A percentile compares a stretch with the other conserved stretches of the same genome.
Evolutionary conservation across 2,797 vertebrate species (phyloP).

Genomic region (Caiman crocodilus): DNA sequence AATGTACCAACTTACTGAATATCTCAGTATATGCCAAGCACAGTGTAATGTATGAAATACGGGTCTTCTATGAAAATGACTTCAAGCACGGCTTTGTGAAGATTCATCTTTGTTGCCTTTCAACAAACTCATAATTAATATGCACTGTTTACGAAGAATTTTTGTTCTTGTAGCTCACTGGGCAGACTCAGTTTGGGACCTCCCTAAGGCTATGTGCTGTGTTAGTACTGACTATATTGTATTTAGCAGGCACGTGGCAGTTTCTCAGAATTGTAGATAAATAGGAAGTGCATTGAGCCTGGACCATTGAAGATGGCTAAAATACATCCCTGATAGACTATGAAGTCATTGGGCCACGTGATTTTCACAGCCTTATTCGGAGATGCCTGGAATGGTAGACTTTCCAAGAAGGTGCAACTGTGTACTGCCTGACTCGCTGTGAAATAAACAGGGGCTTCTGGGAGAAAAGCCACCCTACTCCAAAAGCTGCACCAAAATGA

Average conservation of each 20-base stretch:
- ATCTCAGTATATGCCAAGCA: not conserved
- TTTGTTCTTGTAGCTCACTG: not conserved
- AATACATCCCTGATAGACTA: not conserved
- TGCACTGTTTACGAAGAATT: not conserved
- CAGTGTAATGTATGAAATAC: not conserved
- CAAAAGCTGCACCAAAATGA: not conserved
- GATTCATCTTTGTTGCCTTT: not conserved
- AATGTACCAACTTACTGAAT: fast-evolving
- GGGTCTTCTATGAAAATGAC: not conserved
- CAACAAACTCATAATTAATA: not conserved
- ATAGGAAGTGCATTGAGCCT: not conserved
- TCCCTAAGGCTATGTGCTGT: not conserved
- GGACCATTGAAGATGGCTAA: not conserved
- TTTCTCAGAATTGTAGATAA: not conserved
- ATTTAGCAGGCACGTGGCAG: not conserved
- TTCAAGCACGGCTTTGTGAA: fast-evolving
- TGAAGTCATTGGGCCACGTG: not conserved
- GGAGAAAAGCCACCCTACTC: not conserved
- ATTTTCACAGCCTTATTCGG: not conserved
- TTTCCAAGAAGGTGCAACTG: not conserved
- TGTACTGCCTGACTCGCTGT: not conserved
- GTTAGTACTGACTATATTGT: not conserved
- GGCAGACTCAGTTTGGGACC: not conserved
- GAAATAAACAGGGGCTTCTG: not conserved
- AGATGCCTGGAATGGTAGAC: conserved; percentile 21